These are phyloP conservation scores for Hyla sarda DNA, from an alignment of 2,113 vertebrate genomes.

Conservation along the genomic window DNA sequence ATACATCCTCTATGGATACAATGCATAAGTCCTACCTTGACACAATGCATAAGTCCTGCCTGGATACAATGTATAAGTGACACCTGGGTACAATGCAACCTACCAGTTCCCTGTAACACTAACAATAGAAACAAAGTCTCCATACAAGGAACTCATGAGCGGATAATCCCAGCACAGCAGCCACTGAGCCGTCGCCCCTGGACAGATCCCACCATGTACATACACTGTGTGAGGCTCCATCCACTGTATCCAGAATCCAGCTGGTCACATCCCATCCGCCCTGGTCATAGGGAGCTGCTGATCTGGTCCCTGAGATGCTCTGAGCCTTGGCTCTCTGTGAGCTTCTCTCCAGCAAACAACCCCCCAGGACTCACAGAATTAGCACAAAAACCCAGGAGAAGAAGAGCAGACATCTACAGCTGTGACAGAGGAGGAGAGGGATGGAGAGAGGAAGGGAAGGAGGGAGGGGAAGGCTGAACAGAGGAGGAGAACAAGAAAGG, in stretches of 20 bases:
- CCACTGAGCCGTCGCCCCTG: not conserved
- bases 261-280: conserved; percentile 31
- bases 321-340: conserved; percentile 24
- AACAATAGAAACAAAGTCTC: conserved; percentile 14
- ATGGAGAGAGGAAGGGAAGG: accelerated
- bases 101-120: not conserved
- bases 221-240: conserved; percentile 34
- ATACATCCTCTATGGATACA: not conserved
- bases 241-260: conserved; percentile 31
- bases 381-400: conserved; percentile 57
- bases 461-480: not conserved
- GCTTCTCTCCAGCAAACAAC: conserved; percentile 41
- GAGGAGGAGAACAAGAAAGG: not conserved
- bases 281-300: conserved; percentile 36
- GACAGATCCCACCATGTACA: conserved; percentile 23
- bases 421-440: conserved; percentile 14
- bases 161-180: not conserved
- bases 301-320: conserved; percentile 52
- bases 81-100: conserved; percentile 23
- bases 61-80: conserved; percentile 8
- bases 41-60: not conserved
- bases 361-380: conserved; percentile 58
- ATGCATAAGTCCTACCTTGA: not conserved
- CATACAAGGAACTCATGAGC: not conserved
- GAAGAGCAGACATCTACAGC: conserved; percentile 57